Percentiles rank a stretch among this genome's conserved stretches.
Evolutionary conservation across 1,140 invertebrate species (phyloP).

Genomic region (Asbolus verrucosus): DNA sequence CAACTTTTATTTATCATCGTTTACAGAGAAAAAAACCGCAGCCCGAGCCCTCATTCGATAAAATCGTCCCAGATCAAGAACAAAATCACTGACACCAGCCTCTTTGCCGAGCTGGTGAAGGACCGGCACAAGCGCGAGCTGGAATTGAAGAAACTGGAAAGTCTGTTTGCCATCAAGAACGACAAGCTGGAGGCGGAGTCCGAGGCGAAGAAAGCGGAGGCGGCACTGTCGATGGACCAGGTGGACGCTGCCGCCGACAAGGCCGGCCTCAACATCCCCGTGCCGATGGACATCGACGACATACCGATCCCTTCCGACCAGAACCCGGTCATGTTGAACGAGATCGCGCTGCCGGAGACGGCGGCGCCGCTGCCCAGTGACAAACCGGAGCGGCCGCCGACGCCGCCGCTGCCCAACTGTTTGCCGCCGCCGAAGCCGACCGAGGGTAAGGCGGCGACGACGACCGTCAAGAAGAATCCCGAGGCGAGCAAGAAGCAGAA

Average conservation of each 20-base stretch:
- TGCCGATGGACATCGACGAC: conserved; percentile 63
- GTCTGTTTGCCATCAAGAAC: conserved; percentile 70
- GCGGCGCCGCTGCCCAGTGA: conserved; percentile 6
- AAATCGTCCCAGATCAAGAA: conserved; percentile 62
- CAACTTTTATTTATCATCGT: no score
- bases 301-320: conserved; percentile 59
- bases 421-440: not conserved
- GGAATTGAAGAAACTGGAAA: conserved; percentile 76
- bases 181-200: conserved; percentile 50
- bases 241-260: conserved; percentile 25
- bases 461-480: not conserved
- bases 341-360: conserved; percentile 49
- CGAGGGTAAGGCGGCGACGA: not conserved
- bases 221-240: conserved; percentile 2
- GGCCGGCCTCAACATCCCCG: conserved; percentile 29
- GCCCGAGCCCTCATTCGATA: conserved; percentile 63
- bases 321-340: conserved; percentile 51
- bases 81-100: conserved; percentile 82
- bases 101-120: conserved; percentile 90
- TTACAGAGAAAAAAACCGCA: conserved; percentile 48
- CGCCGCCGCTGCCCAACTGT: conserved; percentile 34
- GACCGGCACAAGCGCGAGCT: conserved; percentile 83
- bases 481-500: conserved; percentile 65
- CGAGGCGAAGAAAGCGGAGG: conserved; percentile 31
- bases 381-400: conserved; percentile 27